Evolutionary conservation across 2,888 invertebrate species (phyloP), one percentile per base, ranked within the genome.

Genomic region (Drosophila formosana): DNA sequence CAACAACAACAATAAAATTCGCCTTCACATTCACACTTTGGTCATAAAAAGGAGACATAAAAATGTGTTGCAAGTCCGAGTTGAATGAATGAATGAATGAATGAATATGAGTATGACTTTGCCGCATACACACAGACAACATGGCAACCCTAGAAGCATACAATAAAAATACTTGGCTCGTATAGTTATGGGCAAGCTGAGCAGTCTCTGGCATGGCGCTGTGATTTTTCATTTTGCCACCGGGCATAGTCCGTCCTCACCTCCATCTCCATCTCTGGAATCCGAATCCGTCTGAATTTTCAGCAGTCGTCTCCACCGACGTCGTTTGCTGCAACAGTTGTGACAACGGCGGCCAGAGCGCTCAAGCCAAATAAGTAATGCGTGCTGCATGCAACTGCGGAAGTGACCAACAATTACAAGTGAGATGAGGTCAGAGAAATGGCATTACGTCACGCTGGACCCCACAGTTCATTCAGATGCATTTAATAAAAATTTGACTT

Each of bases 211-310:
- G 86, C 80, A 87, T 78, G 82, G 88, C 75, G 79, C 78, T 81
- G 83, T 80, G 84, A 87, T 87, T 83, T 87, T 87, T 83, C 83
- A 87, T 87, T 87, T 87, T 64, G 68, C 62, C 75, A 72, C 60
- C 76, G 47, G 57, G 51, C 70, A 53, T 49, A 46, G 41, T 49
- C 55, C 55, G 18, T 30, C 49, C 26, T 45, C 61, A 39, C 5
- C 66, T 45, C 39, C 26, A 9, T 30, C 30, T 53, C 49, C 52
- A 25, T 37, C 18, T 13, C 34, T 28, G 32, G 37, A 37, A n/a
- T 37, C n/a, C 37, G n/a, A 53, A 32, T 67, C 32, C 34, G 55
- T 49, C 39, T 26, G 23, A 28, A 37, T 32, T 30, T 30, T 11
- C 37, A 64, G 26, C 43, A 64, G 63, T 43, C 67, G 23, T n/a